phyloP scores from a whole-genome alignment of 2,113 vertebrate genomes.

The Corapipo altera region DNA sequence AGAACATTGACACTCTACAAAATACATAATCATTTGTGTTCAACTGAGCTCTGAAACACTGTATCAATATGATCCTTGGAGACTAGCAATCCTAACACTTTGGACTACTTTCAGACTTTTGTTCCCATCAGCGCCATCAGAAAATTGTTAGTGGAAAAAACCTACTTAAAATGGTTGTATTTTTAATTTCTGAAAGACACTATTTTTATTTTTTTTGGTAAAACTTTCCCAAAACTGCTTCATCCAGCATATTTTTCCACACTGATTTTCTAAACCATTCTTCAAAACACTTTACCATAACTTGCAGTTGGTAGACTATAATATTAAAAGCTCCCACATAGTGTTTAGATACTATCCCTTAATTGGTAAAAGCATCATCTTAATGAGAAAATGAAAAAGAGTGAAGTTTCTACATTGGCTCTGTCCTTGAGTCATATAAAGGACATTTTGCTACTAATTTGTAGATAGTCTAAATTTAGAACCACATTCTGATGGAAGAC shows the following conservation, averaged over 20 bases:
- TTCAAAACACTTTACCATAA: not conserved
- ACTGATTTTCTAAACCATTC: not conserved
- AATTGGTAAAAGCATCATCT: not conserved
- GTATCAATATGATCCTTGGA: not conserved
- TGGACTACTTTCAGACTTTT: not conserved
- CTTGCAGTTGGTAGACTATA: not conserved
- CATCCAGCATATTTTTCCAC: not conserved
- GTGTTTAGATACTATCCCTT: not conserved
- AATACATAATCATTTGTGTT: not conserved
- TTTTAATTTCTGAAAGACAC: not conserved
- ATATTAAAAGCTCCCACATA: not conserved
- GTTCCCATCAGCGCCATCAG: not conserved
- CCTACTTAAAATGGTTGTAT: not conserved
- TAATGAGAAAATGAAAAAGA: not conserved
- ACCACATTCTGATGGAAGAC: not conserved
- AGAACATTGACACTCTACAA: not conserved
- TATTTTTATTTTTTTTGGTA: not conserved
- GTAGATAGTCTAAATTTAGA: not conserved
- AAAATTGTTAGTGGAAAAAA: not conserved
- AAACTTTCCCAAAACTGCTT: not conserved
- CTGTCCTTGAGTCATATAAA: not conserved
- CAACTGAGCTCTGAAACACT: not conserved
- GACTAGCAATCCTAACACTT: not conserved
- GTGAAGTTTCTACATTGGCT: not conserved
- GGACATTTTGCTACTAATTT: not conserved